Evolutionary conservation across 2,797 vertebrate species (phyloP).

Genomic region (Gymnocypris eckloni): DNA sequence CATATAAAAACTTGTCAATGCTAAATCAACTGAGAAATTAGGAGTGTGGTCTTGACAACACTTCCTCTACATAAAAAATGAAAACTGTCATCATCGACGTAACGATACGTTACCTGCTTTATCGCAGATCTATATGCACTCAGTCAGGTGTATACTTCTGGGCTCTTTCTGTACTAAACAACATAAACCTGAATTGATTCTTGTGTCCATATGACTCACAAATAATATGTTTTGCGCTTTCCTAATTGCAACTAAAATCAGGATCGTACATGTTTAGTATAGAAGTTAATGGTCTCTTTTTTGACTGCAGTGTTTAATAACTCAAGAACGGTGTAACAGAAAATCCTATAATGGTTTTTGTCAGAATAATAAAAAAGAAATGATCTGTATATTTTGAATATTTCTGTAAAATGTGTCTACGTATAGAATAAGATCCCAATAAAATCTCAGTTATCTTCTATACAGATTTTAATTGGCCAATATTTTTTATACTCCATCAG

Average conservation of each 20-base stretch:
- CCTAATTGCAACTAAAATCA: background rate
- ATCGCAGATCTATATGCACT: background rate
- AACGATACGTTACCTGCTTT: background rate
- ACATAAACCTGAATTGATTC: background rate
- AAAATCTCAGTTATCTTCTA: background rate
- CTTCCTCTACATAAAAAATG: background rate
- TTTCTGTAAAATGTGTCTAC: background rate
- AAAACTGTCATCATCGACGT: background rate
- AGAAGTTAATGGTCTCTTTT: background rate
- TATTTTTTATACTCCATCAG: background rate
- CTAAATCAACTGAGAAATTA: background rate
- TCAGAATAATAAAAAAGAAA: background rate
- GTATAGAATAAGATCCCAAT: background rate
- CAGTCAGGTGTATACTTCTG: background rate
- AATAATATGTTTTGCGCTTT: background rate
- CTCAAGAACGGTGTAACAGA: background rate
- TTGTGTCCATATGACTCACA: background rate
- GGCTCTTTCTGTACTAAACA: background rate
- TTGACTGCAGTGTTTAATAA: slow-evolving; percentile 17
- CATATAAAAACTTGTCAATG: background rate
- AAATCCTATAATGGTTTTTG: slow-evolving; percentile 5
- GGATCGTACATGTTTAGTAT: background rate
- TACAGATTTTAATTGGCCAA: background rate
- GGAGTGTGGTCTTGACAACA: background rate
- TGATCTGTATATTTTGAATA: background rate